Evolutionary conservation across 2,888 invertebrate species (phyloP).

Genomic region (Philopedon plagiatum): DNA sequence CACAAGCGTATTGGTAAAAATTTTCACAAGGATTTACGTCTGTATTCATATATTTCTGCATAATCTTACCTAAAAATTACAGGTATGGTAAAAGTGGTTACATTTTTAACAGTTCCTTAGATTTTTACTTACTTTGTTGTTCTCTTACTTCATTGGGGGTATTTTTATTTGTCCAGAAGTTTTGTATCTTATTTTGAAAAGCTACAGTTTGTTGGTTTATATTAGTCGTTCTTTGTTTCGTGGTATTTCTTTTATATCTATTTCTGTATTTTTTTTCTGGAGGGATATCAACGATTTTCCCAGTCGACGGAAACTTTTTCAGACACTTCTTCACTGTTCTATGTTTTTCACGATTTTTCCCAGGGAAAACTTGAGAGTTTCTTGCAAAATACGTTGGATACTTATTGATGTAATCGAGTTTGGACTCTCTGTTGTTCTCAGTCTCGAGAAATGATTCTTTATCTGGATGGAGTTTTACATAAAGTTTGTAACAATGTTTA

Average conservation of each 20-base stretch:
- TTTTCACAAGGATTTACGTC: conserved; percentile 83
- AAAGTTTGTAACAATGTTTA: conserved; percentile 52
- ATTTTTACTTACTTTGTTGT: conserved; percentile 17
- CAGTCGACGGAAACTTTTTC: conserved; percentile 25
- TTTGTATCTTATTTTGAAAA: conserved; percentile 9
- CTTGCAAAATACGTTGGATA: conserved; percentile 47
- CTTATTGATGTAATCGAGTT: conserved; percentile 47
- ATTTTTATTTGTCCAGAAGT: conserved; percentile 18
- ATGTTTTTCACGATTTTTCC: conserved; percentile 40
- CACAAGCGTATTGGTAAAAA: conserved; percentile 89
- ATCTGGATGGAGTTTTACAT: conserved; percentile 36
- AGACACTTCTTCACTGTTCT: conserved; percentile 33
- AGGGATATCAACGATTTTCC: conserved; percentile 24
- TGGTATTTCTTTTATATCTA: conserved; percentile 26
- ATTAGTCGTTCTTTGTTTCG: conserved; percentile 18
- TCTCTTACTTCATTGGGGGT: conserved; percentile 16
- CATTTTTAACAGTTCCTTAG: not conserved
- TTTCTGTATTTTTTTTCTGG: conserved; percentile 26
- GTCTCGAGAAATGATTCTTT: conserved; percentile 40
- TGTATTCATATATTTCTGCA: conserved; percentile 84
- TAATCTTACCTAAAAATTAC: conserved; percentile 65
- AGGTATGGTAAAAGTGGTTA: not conserved
- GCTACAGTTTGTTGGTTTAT: not conserved
- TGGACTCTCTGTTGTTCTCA: conserved; percentile 47
- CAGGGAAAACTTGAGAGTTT: conserved; percentile 32